Percentiles rank a stretch among this genome's conserved stretches.
These are phyloP conservation scores for Sorex fumeus DNA, from an alignment of 2,113 vertebrate species.

Conservation along the genomic window DNA sequence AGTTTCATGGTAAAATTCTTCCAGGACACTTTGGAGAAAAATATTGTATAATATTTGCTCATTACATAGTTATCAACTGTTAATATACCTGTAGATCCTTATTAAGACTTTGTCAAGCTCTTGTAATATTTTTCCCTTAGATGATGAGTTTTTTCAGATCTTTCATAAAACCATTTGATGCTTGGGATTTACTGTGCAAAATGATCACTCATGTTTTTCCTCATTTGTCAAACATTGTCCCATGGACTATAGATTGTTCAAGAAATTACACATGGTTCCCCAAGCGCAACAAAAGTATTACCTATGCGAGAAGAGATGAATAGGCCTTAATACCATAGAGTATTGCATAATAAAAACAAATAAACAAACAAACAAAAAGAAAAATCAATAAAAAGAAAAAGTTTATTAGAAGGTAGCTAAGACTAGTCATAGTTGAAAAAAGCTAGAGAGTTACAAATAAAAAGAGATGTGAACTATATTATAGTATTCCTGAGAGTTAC, in stretches of 20 bases:
- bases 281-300: too few relatives aligned
- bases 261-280: not conserved
- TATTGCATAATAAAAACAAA: too few relatives aligned
- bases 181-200: not conserved
- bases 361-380: not conserved
- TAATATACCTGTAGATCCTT: not conserved
- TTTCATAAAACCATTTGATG: not conserved
- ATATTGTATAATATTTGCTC: not conserved
- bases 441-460: not conserved
- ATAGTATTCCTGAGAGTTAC: not conserved
- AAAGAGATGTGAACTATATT: not conserved
- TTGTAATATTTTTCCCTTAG: not conserved
- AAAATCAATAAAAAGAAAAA: not conserved
- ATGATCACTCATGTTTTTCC: not conserved
- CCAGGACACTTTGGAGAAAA: not conserved
- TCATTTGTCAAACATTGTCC: slow-evolving; percentile 45
- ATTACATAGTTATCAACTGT: not conserved
- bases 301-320: too few relatives aligned
- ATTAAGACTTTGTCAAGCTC: not conserved
- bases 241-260: not conserved
- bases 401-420: not conserved
- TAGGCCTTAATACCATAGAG: too few relatives aligned
- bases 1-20: slow-evolving; percentile 7
- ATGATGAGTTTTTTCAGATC: not conserved
- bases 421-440: slow-evolving; percentile 19